Evolutionary conservation across 2,113 vertebrate genomes (phyloP).

Genomic region (Australoheros scitulus): DNA sequence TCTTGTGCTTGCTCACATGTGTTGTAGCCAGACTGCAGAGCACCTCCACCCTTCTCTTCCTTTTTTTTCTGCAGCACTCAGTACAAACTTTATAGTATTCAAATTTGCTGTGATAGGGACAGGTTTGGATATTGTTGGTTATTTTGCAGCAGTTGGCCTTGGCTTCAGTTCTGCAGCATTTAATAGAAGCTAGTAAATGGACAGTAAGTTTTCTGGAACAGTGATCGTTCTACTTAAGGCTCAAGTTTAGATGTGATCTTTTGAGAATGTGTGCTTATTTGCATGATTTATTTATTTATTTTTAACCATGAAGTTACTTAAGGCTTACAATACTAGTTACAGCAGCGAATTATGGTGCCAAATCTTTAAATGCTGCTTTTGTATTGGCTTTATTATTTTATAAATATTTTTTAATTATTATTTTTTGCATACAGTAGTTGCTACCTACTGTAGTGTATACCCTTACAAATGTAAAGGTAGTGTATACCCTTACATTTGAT

Average conservation of each 20-base stretch:
- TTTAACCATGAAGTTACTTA: not conserved
- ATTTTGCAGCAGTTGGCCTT: slow-evolving; percentile 46
- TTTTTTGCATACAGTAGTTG: not conserved
- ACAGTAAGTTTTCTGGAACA: slow-evolving; percentile 8
- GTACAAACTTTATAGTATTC: slow-evolving; percentile 73
- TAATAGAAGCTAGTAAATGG: slow-evolving; percentile 36
- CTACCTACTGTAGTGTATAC: not conserved
- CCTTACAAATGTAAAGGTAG: too few relatives aligned
- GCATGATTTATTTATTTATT: not conserved
- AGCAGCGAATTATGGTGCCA: slow-evolving; percentile 15
- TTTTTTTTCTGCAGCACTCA: slow-evolving; percentile 64
- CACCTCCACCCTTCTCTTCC: slow-evolving; percentile 49
- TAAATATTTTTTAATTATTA: not conserved
- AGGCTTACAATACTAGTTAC: slow-evolving; percentile 2
- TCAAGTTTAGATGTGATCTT: not conserved
- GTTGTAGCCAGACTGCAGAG: slow-evolving; percentile 64
- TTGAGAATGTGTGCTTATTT: not conserved
- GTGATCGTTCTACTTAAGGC: not conserved
- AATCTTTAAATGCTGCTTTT: slow-evolving; percentile 38
- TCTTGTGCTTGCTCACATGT: slow-evolving; percentile 73
- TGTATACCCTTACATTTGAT: not conserved
- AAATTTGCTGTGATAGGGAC: slow-evolving; percentile 64
- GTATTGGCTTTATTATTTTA: slow-evolving; percentile 33
- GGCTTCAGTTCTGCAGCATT: slow-evolving; percentile 36
- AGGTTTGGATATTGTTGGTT: slow-evolving; percentile 56